Evolutionary conservation across 2,888 invertebrate genomes (phyloP).

Genomic region (Strigamia crassipes): DNA sequence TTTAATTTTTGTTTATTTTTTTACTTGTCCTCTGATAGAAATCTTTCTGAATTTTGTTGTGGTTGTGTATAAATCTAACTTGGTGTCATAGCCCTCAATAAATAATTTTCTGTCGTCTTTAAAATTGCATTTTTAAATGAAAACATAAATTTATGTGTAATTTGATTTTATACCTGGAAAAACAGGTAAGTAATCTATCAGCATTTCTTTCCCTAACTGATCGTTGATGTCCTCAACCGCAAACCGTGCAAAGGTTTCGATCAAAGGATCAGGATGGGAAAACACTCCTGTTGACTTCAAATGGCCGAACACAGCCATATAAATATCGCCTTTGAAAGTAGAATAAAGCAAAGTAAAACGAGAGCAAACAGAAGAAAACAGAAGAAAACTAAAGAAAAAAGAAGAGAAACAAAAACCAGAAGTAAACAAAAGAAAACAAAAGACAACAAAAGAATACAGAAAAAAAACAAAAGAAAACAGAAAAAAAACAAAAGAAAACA

Average conservation of each 20-base stretch:
- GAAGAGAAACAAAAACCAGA: too few species aligned
- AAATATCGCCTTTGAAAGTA: constrained; percentile 19
- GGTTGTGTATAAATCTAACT: neutral
- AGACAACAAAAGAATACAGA: too few species aligned
- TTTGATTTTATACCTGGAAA: neutral
- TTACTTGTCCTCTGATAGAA: neutral
- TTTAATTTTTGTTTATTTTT: too few species aligned
- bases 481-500: too few species aligned
- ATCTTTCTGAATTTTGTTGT: neutral
- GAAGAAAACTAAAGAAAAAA: too few species aligned
- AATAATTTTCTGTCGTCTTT: neutral
- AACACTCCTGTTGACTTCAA: neutral
- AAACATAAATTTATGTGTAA: too few species aligned
- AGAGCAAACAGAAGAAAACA: too few species aligned
- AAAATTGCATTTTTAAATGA: too few species aligned
- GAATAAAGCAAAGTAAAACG: too few species aligned
- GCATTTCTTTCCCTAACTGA: constrained; percentile 25
- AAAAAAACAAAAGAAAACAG: too few species aligned
- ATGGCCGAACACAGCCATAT: constrained; percentile 40
- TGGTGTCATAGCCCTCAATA: constrained; percentile 27
- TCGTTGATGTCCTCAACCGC: constrained; percentile 43
- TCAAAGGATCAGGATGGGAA: constrained; percentile 31
- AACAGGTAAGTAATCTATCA: constrained; percentile 29
- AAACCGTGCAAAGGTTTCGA: constrained; percentile 43
- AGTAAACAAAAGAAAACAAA: too few species aligned